These are phyloP conservation scores for Probaryconus sp. DNA, from an alignment of 1,140 invertebrate genomes.

Conservation along the genomic window DNA sequence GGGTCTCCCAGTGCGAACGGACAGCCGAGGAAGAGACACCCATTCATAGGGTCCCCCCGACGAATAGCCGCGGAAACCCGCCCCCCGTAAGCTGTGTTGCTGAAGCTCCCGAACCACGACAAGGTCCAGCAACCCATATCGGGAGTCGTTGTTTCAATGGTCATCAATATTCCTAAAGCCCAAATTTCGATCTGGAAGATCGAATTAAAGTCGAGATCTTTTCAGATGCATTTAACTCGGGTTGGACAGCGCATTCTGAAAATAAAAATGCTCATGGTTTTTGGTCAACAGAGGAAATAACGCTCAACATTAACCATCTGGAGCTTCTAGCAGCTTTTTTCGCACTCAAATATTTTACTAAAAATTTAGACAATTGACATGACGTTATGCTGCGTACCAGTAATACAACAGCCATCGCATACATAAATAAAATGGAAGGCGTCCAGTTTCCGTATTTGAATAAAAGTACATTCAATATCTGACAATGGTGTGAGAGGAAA, in stretches of 20 bases:
- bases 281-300: slow-evolving; percentile 14
- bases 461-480: slow-evolving; percentile 7
- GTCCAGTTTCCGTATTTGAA: neutral
- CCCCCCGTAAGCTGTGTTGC: no score
- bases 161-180: slow-evolving; percentile 3
- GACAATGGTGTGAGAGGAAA: slow-evolving; percentile 50
- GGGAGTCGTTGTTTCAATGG: no score
- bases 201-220: neutral
- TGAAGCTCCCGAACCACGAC: no score
- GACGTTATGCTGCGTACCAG: slow-evolving; percentile 23
- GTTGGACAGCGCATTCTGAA: slow-evolving; percentile 22
- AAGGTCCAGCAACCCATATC: no score
- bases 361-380: neutral
- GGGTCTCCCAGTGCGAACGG: no score
- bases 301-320: slow-evolving; percentile 13
- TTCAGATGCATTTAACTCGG: slow-evolving; percentile 12
- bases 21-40: no score
- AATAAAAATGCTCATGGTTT: neutral
- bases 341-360: slow-evolving; percentile 16
- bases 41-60: no score
- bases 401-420: slow-evolving; percentile 31
- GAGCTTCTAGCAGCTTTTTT: slow-evolving; percentile 17
- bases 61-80: no score
- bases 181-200: neutral
- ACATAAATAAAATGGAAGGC: slow-evolving; percentile 21